phyloP scores from a whole-genome alignment of 2,113 vertebrate species.

The Scalopus aquaticus region DNA sequence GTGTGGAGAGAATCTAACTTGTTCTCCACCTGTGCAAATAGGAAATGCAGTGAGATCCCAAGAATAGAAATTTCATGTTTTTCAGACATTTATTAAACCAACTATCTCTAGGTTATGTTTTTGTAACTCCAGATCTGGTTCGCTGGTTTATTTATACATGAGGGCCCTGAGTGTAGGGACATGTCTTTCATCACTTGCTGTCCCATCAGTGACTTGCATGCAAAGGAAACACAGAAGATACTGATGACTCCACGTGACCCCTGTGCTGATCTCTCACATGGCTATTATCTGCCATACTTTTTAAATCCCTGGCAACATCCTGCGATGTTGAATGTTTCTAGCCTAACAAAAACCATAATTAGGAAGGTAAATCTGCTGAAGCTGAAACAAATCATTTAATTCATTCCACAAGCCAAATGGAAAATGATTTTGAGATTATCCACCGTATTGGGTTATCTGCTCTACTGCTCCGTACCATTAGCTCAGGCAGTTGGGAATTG shows the following conservation, averaged over 20 bases:
- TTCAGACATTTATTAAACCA: constrained; percentile 7
- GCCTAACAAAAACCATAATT: constrained; percentile 80
- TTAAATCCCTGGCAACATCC: constrained; percentile 67
- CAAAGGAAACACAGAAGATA: background rate
- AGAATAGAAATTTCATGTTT: background rate
- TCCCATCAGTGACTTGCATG: background rate
- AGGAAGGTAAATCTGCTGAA: constrained; percentile 81
- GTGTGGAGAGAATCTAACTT: background rate
- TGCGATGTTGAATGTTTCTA: constrained; percentile 76
- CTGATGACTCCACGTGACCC: background rate
- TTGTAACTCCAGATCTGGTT: background rate
- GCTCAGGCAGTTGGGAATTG: constrained; percentile 80
- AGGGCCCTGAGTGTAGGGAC: background rate
- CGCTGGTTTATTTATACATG: background rate
- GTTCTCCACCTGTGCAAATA: background rate
- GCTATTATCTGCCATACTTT: constrained; percentile 3
- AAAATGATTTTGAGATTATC: constrained; percentile 82
- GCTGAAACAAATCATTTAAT: constrained; percentile 81
- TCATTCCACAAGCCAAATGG: constrained; percentile 80
- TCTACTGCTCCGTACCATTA: constrained; percentile 79
- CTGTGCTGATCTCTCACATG: background rate
- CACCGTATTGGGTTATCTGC: constrained; percentile 81
- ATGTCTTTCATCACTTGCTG: background rate
- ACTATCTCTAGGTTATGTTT: background rate
- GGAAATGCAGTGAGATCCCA: constrained; percentile 5